phyloP scores from a whole-genome alignment of 2,113 vertebrate species.

The Campylomormyrus tamandua region DNA sequence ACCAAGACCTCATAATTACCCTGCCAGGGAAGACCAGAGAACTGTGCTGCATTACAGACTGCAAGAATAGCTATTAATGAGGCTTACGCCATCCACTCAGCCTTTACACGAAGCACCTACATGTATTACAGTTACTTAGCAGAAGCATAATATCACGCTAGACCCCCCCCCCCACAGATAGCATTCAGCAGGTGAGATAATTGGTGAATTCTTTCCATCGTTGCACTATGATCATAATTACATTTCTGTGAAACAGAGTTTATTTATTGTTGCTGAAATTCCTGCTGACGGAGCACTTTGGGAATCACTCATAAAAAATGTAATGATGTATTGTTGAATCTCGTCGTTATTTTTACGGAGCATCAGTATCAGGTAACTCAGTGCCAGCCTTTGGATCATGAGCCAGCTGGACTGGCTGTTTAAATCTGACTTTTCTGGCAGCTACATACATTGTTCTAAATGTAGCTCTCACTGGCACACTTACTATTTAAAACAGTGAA shows the following conservation, averaged over 20 bases:
- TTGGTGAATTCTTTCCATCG: neutral
- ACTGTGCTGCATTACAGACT: neutral
- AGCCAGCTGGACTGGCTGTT: neutral
- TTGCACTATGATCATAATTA: neutral
- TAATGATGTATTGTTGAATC: neutral
- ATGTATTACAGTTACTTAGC: neutral
- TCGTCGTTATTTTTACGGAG: neutral
- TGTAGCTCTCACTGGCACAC: neutral
- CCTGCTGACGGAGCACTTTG: neutral
- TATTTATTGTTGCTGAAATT: neutral
- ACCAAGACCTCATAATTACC: neutral
- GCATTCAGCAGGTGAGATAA: neutral
- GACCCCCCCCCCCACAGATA: neutral
- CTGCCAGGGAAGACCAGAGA: neutral
- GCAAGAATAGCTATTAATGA: neutral
- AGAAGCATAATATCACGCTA: neutral
- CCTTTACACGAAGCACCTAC: neutral
- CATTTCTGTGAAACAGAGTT: neutral
- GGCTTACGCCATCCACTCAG: neutral
- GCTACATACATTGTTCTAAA: neutral
- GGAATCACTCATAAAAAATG: neutral
- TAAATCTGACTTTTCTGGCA: neutral
- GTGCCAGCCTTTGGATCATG: neutral
- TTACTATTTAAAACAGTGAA: neutral
- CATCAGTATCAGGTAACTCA: neutral